Conservation (phyloP, 2,797 vertebrate genomes). For the Gymnothorax reevesii region DNA sequence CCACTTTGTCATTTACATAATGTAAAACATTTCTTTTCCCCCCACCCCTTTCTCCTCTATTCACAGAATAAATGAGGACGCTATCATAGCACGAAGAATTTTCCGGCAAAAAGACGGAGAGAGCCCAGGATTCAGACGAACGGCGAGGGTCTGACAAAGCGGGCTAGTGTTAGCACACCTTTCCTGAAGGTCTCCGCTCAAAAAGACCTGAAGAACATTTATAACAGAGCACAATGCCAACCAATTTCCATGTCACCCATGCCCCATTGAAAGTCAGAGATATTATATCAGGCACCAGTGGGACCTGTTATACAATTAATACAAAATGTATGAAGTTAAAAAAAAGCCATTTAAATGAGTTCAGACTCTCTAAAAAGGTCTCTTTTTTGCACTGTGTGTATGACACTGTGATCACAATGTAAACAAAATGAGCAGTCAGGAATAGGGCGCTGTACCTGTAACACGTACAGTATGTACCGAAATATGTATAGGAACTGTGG, state of each 20-base stretch:
- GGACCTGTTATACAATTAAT: slow-evolving; percentile 53
- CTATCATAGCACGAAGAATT: slow-evolving; percentile 71
- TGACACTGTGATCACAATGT: slow-evolving; percentile 54
- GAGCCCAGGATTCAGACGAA: slow-evolving; percentile 73
- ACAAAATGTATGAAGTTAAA: slow-evolving; percentile 28
- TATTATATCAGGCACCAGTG: slow-evolving; percentile 59
- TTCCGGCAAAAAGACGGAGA: slow-evolving; percentile 71
- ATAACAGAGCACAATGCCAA: slow-evolving; percentile 77
- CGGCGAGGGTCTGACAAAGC: slow-evolving; percentile 70
- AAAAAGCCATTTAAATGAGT: slow-evolving; percentile 37
- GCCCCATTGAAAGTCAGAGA: slow-evolving; percentile 71
- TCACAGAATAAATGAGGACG: slow-evolving; percentile 85
- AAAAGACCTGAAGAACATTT: slow-evolving; percentile 78
- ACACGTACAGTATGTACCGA: too few species aligned
- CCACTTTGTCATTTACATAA: slow-evolving; percentile 80
- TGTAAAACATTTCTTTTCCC: slow-evolving; percentile 69
- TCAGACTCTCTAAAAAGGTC: slow-evolving; percentile 26
- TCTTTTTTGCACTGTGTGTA: slow-evolving; percentile 22
- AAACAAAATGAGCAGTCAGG: slow-evolving; percentile 54
- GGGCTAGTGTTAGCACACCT: slow-evolving; percentile 65
- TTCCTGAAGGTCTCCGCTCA: slow-evolving; percentile 71
- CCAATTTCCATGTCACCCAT: slow-evolving; percentile 79
- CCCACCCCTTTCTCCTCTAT: slow-evolving; percentile 63
- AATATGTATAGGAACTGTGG: neutral
- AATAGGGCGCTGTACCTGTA: neutral